A percentile compares a stretch with the other conserved stretches of the same genome.
These are phyloP conservation scores for Eueides isabella DNA, from an alignment of 1,140 invertebrate species.

Conservation along the genomic window DNA sequence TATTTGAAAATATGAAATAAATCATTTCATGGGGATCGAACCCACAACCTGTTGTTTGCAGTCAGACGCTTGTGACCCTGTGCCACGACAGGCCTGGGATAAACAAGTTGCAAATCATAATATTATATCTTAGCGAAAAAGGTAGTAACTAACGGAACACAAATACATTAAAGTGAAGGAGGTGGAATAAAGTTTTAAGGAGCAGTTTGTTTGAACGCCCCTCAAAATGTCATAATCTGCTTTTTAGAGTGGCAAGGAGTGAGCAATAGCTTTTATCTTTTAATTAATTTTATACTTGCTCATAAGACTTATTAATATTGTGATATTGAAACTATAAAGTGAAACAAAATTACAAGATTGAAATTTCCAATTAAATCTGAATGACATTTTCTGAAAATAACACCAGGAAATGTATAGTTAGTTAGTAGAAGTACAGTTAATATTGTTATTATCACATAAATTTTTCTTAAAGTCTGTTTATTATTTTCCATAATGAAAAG, in stretches of 20 bases:
- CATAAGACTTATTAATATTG: constrained; percentile 23
- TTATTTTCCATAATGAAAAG: too few relatives aligned
- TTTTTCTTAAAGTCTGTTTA: too few relatives aligned
- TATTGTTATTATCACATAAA: too few relatives aligned
- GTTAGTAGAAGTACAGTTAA: too few relatives aligned
- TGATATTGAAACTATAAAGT: constrained; percentile 20
- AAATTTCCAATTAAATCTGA: not conserved
- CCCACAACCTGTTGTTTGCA: too few relatives aligned
- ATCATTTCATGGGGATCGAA: too few relatives aligned
- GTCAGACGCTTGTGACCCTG: too few relatives aligned
- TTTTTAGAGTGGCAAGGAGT: constrained; percentile 30
- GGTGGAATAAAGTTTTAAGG: constrained; percentile 34
- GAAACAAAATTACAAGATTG: not conserved
- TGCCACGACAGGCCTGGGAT: too few relatives aligned
- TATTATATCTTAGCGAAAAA: not conserved
- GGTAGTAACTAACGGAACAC: constrained; percentile 29
- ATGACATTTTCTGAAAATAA: not conserved
- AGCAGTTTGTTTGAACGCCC: constrained; percentile 29
- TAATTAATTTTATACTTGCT: constrained; percentile 33
- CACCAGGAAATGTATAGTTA: too few relatives aligned
- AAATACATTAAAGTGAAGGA: constrained; percentile 30
- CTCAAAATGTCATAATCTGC: constrained; percentile 35
- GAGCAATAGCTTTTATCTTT: constrained; percentile 36
- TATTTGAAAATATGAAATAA: too few relatives aligned
- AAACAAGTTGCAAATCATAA: not conserved